phyloP scores from a whole-genome alignment of 1,140 invertebrate species.

The Drosophila murphyi region DNA sequence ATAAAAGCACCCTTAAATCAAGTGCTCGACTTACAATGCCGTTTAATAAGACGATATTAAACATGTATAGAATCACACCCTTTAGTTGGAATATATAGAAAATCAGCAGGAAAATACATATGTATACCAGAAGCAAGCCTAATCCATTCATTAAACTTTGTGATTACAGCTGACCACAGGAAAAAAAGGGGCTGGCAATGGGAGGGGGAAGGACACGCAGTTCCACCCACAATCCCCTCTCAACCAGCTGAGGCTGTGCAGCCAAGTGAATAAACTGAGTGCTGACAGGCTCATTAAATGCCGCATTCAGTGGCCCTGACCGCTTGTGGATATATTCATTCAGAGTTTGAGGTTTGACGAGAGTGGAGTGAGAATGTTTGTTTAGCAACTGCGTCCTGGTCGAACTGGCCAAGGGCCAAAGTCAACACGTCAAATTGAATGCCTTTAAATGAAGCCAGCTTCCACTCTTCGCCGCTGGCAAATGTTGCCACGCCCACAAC shows the following conservation, averaged over 20 bases:
- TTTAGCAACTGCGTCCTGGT: slow-evolving; percentile 18
- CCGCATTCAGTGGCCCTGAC: slow-evolving; percentile 60
- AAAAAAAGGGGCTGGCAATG: slow-evolving; percentile 21
- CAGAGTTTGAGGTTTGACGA: slow-evolving; percentile 2
- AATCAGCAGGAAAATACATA: background rate
- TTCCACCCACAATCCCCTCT: background rate
- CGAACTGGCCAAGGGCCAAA: slow-evolving; percentile 62
- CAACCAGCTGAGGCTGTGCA: slow-evolving; percentile 31
- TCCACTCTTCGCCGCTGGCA: background rate
- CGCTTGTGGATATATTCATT: background rate
- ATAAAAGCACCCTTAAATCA: background rate
- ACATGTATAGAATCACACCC: slow-evolving; percentile 10
- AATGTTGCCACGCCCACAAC: slow-evolving; percentile 29
- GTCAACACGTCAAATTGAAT: slow-evolving; percentile 68
- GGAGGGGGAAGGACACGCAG: slow-evolving; percentile 1
- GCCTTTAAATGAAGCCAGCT: slow-evolving; percentile 1
- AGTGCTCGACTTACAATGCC: background rate
- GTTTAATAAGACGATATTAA: background rate
- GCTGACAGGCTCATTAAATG: slow-evolving; percentile 78
- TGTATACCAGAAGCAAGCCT: slow-evolving; percentile 26
- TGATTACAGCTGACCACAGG: slow-evolving; percentile 72
- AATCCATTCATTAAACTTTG: slow-evolving; percentile 80
- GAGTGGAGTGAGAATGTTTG: slow-evolving; percentile 14
- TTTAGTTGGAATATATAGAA: slow-evolving; percentile 2
- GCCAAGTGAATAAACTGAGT: slow-evolving; percentile 55